Conservation (phyloP, 1,140 invertebrate genomes). For the Eciton burchellii region DNA sequence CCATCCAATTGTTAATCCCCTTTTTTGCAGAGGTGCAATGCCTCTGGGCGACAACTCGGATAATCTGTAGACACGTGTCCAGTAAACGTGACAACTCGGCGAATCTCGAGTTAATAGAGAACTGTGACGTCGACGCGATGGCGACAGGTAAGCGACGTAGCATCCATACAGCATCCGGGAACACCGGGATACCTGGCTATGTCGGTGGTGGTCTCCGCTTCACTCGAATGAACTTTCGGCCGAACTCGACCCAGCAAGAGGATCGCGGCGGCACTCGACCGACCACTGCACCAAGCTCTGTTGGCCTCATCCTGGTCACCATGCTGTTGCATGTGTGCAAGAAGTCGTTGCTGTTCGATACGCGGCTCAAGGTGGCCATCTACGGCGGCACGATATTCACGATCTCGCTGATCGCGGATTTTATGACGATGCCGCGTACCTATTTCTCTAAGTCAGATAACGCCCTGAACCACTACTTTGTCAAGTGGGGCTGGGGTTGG, state of each 20-base stretch:
- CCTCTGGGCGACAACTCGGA: neutral
- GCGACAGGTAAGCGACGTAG: conserved; percentile 74
- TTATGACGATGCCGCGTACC: conserved; percentile 92
- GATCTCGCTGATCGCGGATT: conserved; percentile 94
- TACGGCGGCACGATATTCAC: conserved; percentile 93
- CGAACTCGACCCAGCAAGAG: conserved; percentile 81
- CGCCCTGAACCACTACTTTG: conserved; percentile 96
- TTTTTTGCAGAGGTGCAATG: conserved; percentile 36
- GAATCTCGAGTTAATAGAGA: neutral
- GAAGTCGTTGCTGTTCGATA: conserved; percentile 94
- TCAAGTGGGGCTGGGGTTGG: conserved; percentile 98
- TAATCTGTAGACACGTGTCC: neutral
- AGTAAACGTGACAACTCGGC: neutral
- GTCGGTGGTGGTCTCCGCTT: conserved; percentile 64
- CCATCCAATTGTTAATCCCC: neutral
- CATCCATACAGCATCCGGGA: conserved; percentile 66
- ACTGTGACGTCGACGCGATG: conserved; percentile 60
- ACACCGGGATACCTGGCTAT: conserved; percentile 38
- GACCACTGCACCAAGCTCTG: conserved; percentile 92
- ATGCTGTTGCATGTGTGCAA: conserved; percentile 95
- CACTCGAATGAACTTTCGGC: conserved; percentile 86
- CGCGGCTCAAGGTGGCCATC: conserved; percentile 93
- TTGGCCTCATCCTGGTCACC: conserved; percentile 92
- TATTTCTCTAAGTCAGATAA: conserved; percentile 96
- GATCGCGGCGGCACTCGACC: conserved; percentile 89